Evolutionary conservation across 2,113 vertebrate species (phyloP), one percentile per base, ranked within the genome.

Genomic region (Poicephalus gulielmi): DNA sequence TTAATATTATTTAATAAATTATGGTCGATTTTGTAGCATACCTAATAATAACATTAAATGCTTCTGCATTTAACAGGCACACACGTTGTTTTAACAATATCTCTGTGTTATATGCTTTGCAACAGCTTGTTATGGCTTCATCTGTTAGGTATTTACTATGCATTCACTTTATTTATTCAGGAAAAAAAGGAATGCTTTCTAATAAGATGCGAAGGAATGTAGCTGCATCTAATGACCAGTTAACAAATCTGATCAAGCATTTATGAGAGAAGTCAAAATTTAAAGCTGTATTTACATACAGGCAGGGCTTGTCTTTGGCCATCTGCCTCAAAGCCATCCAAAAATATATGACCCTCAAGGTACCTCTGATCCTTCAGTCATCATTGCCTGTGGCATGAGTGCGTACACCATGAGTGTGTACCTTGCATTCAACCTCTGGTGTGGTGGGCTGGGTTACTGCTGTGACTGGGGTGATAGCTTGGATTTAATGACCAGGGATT

Each of bases 101-200:
- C 90, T 98, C 86, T 53, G 33, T 90, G 85, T 96, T 97, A 81
- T 5, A 83, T 84, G 93, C 94, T 96, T 97, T 97, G 93, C 95
- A 97, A 94, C 74, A 80, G 97, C 91, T 95, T 96, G 90, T 97
- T 97, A 96, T 90, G 85, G 97, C 94, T 96, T 98, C 97, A 98
- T 98, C 94, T 98, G 97, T 96, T 96, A 96, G 95, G 97, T 96
- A 98, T 98, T 98, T 97, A 97, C 89, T 92, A 64, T 91, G 81
- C 92, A 94, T 94, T 83, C 50, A 53, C 90, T 83, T 83, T 78
- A 92, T 91, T 95, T 86, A 88, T 84, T 63, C 28, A 33, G 35
- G 68, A 95, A 90, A 64, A 62, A 96, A 96, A 90, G 43, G 73
- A 91, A 90, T 71, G 88, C 69, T 94, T 92, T 96, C 96, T 96